phyloP scores from a whole-genome alignment of 2,113 vertebrate genomes.

The Nesogale talazaci region DNA sequence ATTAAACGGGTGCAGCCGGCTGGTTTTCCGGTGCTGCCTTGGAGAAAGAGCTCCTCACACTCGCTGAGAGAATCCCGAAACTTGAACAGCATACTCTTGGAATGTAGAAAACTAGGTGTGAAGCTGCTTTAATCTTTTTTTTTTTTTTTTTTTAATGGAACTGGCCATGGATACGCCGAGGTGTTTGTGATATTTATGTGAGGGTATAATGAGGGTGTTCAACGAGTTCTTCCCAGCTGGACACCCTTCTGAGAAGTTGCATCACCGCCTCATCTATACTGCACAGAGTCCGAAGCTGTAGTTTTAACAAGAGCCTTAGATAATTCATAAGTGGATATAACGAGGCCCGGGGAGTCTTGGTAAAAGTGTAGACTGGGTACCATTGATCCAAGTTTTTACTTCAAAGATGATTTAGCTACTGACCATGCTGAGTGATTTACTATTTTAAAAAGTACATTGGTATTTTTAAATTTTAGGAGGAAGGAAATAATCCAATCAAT shows the following conservation, averaged over 20 bases:
- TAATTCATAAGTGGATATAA: background rate
- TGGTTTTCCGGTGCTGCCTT: slow-evolving; percentile 40
- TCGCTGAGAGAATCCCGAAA: slow-evolving; percentile 49
- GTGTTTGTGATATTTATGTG: background rate
- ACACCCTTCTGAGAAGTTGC: background rate
- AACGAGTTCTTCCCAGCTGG: background rate
- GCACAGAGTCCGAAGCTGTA: background rate
- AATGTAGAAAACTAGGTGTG: slow-evolving; percentile 60
- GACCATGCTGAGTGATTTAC: background rate
- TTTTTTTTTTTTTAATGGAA: slow-evolving; percentile 30
- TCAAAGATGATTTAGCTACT: background rate
- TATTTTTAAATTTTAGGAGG: background rate
- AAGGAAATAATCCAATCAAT: background rate
- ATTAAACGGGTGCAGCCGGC: slow-evolving; percentile 41
- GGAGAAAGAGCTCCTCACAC: slow-evolving; percentile 51
- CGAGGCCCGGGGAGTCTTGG: background rate
- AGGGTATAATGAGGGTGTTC: background rate
- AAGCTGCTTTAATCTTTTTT: slow-evolving; percentile 49
- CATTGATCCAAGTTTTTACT: slow-evolving; percentile 10
- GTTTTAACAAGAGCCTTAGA: background rate
- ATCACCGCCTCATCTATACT: background rate
- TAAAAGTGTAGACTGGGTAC: background rate
- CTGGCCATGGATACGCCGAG: background rate
- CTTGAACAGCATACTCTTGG: slow-evolving; percentile 33
- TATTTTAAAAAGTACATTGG: background rate